Evolutionary conservation across 2,797 vertebrate species (phyloP).

Genomic region (Poeciliopsis presidionis): DNA sequence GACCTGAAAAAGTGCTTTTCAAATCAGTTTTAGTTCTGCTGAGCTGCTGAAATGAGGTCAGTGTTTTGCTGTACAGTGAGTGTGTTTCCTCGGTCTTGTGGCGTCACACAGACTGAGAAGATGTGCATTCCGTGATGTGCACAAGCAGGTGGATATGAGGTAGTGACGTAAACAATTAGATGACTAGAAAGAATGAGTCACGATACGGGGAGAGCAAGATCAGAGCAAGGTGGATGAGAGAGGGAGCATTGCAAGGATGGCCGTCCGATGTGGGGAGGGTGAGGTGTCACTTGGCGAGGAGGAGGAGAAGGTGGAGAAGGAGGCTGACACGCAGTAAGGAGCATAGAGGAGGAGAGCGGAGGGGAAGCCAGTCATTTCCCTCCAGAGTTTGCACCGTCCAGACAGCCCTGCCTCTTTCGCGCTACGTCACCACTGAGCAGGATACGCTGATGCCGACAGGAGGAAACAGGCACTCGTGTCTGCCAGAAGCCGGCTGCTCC

Average conservation of each 20-base stretch:
- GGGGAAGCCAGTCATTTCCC: conserved; percentile 50
- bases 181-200: conserved; percentile 54
- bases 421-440: conserved; percentile 69
- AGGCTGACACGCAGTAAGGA: conserved; percentile 51
- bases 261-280: conserved; percentile 16
- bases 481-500: conserved; percentile 54
- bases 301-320: conserved; percentile 28
- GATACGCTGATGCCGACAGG: conserved; percentile 61
- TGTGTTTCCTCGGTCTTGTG: conserved; percentile 39
- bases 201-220: conserved; percentile 23
- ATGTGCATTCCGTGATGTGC: background rate
- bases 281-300: conserved; percentile 44
- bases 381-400: conserved; percentile 58
- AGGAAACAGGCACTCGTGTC: conserved; percentile 49
- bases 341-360: conserved; percentile 19
- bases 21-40: conserved; percentile 6
- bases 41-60: background rate
- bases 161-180: conserved; percentile 14
- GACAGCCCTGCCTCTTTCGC: conserved; percentile 58
- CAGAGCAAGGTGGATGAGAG: conserved; percentile 24
- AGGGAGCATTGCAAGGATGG: conserved; percentile 23
- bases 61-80: conserved; percentile 8
- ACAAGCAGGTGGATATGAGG: conserved; percentile 30
- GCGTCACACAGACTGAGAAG: background rate
- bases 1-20: conserved; percentile 2